Conservation (phyloP, 2,888 invertebrate genomes). For the Rhagonycha fulva region DNA sequence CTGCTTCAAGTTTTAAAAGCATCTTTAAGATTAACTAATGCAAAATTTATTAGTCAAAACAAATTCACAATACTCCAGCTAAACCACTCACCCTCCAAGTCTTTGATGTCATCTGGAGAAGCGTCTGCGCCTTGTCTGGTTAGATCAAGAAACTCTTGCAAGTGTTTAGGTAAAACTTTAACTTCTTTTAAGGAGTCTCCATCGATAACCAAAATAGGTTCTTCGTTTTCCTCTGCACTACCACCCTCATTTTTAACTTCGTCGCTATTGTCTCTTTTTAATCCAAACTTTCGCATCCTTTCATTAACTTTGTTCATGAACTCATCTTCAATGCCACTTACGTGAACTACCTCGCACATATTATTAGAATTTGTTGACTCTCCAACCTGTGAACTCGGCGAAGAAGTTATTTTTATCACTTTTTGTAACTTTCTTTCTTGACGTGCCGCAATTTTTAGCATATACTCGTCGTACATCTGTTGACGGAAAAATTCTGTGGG, state of each 20-base stretch:
- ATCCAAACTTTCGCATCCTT: slow-evolving; percentile 70
- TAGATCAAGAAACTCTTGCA: slow-evolving; percentile 77
- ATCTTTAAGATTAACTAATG: neutral
- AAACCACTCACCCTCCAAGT: slow-evolving; percentile 57
- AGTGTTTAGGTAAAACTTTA: slow-evolving; percentile 72
- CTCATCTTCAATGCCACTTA: slow-evolving; percentile 70
- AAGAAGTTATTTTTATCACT: slow-evolving; percentile 76
- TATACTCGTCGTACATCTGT: slow-evolving; percentile 85
- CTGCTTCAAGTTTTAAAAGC: slow-evolving; percentile 23
- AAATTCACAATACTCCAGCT: slow-evolving; percentile 32
- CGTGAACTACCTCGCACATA: slow-evolving; percentile 46
- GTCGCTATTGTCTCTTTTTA: slow-evolving; percentile 67
- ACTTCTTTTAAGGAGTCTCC: slow-evolving; percentile 66
- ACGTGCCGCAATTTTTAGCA: slow-evolving; percentile 76
- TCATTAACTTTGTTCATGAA: slow-evolving; percentile 78
- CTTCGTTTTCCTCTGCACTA: slow-evolving; percentile 43
- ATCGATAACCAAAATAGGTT: slow-evolving; percentile 64
- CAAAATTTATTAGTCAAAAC: slow-evolving; percentile 56
- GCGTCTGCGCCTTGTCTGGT: slow-evolving; percentile 49
- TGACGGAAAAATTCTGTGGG: slow-evolving; percentile 74
- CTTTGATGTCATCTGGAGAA: slow-evolving; percentile 51
- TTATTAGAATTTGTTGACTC: slow-evolving; percentile 37
- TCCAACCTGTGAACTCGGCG: slow-evolving; percentile 54
- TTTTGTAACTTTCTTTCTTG: slow-evolving; percentile 79
- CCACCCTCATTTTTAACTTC: slow-evolving; percentile 47